Evolutionary conservation across 2,888 invertebrate genomes (phyloP).

Genomic region (Drosophila algonquin): DNA sequence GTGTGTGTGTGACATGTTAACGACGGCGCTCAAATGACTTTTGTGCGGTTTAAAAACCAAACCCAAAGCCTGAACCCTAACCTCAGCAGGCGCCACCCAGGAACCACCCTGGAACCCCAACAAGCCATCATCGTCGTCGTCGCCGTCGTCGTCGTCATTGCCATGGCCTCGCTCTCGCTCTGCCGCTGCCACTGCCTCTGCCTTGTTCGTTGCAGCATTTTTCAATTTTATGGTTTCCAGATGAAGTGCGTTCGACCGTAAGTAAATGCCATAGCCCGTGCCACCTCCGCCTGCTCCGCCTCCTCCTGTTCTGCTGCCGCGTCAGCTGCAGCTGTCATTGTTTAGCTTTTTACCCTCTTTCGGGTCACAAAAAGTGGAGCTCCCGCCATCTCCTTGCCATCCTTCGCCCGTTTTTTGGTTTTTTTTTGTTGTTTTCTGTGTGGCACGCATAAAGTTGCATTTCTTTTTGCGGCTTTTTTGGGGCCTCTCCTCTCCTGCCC

Average conservation of each 20-base stretch:
- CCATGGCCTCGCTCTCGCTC: constrained; percentile 38
- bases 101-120: background rate
- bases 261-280: constrained; percentile 65
- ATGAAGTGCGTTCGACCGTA: constrained; percentile 81
- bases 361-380: constrained; percentile 20
- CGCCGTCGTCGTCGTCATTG: constrained; percentile 34
- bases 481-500: background rate
- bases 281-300: background rate
- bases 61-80: constrained; percentile 33
- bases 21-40: constrained; percentile 80
- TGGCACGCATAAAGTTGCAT: constrained; percentile 63
- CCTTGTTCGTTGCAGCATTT: constrained; percentile 65
- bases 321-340: constrained; percentile 74
- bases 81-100: constrained; percentile 10
- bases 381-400: constrained; percentile 4
- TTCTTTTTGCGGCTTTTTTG: constrained; percentile 48
- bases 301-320: constrained; percentile 30
- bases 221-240: constrained; percentile 82
- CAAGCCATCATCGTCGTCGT: constrained; percentile 25
- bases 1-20: constrained; percentile 73
- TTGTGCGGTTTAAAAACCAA: constrained; percentile 77
- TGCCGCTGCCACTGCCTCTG: background rate
- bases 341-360: constrained; percentile 65
- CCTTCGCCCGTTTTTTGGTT: constrained; percentile 23
- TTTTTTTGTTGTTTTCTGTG: constrained; percentile 13